Evolutionary conservation across 2,113 vertebrate species (phyloP).

Genomic region (Smithornis capensis): DNA sequence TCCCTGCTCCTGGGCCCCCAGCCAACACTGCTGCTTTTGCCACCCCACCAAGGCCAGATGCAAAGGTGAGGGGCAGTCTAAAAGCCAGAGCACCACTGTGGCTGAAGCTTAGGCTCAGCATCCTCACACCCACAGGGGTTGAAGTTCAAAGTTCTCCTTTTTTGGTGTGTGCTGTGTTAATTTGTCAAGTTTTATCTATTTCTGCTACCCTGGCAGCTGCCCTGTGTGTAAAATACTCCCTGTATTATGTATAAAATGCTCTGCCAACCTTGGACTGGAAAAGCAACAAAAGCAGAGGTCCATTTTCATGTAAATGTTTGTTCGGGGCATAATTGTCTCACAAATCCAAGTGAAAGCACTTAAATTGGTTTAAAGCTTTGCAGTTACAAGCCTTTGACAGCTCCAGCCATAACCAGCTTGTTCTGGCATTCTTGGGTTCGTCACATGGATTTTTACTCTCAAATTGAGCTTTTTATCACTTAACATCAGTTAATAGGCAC

Average conservation of each 20-base stretch:
- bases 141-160: neutral
- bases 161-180: neutral
- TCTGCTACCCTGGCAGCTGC: neutral
- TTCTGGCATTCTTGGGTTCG: neutral
- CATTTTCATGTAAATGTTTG: neutral
- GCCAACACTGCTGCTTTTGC: neutral
- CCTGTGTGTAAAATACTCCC: neutral
- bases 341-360: neutral
- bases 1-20: neutral
- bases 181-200: slow-evolving; percentile 11
- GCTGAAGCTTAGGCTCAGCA: neutral
- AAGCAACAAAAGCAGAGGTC: neutral
- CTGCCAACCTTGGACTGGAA: neutral
- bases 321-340: neutral
- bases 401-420: neutral
- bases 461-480: neutral
- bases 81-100: neutral
- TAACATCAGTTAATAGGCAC: neutral
- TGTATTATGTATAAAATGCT: neutral
- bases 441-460: neutral
- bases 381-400: neutral
- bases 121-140: neutral
- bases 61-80: neutral
- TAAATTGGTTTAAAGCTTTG: neutral
- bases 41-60: neutral